phyloP scores from a whole-genome alignment of 1,140 invertebrate species.

The Venustaconcha ellipsiformis region DNA sequence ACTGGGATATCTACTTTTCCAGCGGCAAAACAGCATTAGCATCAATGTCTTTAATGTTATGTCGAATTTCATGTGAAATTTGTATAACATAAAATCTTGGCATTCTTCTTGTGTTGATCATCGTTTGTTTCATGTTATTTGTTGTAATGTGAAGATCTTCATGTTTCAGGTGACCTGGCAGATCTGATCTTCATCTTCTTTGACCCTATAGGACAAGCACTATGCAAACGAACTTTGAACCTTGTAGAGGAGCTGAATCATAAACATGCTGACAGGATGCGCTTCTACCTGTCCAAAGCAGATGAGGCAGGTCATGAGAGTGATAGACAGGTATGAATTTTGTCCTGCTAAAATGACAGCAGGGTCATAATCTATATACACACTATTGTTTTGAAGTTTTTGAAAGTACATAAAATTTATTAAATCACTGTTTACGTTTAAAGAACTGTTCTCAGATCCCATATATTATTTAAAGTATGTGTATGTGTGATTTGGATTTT shows the following conservation, averaged over 20 bases:
- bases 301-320: conserved; percentile 76
- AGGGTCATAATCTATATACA: conserved; percentile 62
- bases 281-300: conserved; percentile 75
- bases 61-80: not conserved
- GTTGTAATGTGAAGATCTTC: not conserved
- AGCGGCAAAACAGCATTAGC: too few relatives aligned
- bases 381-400: too few relatives aligned
- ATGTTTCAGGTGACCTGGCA: conserved; percentile 71
- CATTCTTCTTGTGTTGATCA: not conserved
- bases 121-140: not conserved
- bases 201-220: conserved; percentile 77
- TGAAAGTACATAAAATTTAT: too few relatives aligned
- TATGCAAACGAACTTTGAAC: conserved; percentile 75
- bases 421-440: too few relatives aligned
- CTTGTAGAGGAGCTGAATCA: conserved; percentile 74
- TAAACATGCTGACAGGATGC: conserved; percentile 73
- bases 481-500: too few relatives aligned
- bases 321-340: conserved; percentile 69
- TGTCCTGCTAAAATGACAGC: conserved; percentile 64
- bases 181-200: conserved; percentile 78
- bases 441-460: too few relatives aligned
- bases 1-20: too few relatives aligned
- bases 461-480: too few relatives aligned
- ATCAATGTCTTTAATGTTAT: too few relatives aligned
- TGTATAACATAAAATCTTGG: not conserved